Evolutionary conservation across 1,140 invertebrate genomes (phyloP), one percentile per base, ranked within the genome.

Genomic region (Cydia amplana): DNA sequence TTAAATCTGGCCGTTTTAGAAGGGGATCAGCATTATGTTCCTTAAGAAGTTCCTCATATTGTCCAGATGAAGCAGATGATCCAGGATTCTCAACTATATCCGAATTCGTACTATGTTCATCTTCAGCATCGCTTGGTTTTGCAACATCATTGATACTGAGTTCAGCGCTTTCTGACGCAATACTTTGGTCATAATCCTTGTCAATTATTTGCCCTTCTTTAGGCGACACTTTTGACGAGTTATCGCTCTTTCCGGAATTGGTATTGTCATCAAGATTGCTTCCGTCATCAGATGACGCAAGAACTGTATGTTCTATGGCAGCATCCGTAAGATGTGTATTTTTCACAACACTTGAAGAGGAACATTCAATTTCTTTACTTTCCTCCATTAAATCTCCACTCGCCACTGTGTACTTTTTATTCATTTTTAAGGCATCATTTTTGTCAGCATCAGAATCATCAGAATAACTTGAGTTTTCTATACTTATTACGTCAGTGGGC

Each of bases 381-480:
- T 18, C 65, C 32, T 70, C 32, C n/a, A 70, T 10, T 67, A 67
- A 28, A 67, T 70, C n/a, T 70, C 9, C 32, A 40, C 23, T 36
- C 25, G 28, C 28, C 16, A 32, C 43, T 23, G 72, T 46, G 40
- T 25, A 25, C 46, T 23, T 49, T 55, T 51, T 73, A 43, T 55
- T 73, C 10, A 16, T 18, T 5, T 23, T 23, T 70, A 18, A n/a
- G 12, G 28, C n/a, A 36, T n/a, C 18, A 20, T 28, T 40, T 60
- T 18, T 32, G 36, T 70, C 28, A 40, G 32, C 16, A 43, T 92
- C 91, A 12, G 84, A 83, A 75, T 92, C 90, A 20, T 92, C 89
- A 20, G 91, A 91, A 74, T 84, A 89, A 80, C 85, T 91, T 6
- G 91, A 91, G 78, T 92, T 86, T 86, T 91, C 90, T 75, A 91